Percentiles rank a stretch among this genome's conserved stretches.
phyloP scores from a whole-genome alignment of 1,140 invertebrate genomes.

The Halictus rubicundus region DNA sequence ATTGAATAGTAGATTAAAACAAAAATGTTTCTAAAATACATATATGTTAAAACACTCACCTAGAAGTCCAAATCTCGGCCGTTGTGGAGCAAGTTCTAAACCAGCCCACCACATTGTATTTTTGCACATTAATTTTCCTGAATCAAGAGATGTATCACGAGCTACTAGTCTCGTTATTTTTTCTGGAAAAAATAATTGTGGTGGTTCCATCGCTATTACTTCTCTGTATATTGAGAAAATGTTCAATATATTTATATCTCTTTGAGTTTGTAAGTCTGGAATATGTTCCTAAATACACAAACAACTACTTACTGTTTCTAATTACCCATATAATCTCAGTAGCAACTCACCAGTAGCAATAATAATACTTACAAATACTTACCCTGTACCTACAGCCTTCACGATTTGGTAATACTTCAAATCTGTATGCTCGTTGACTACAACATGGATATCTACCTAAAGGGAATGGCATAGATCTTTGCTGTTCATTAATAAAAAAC shows the following conservation, averaged over 20 bases:
- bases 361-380: conserved; percentile 38
- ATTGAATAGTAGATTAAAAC: conserved; percentile 4
- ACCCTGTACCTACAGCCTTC: conserved; percentile 77
- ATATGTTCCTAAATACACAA: conserved; percentile 82
- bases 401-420: conserved; percentile 84
- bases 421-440: conserved; percentile 89
- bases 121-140: conserved; percentile 81
- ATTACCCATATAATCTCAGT: background rate
- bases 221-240: conserved; percentile 82
- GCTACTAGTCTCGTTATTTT: conserved; percentile 84
- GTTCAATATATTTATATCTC: conserved; percentile 82
- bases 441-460: conserved; percentile 92
- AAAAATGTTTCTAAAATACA: background rate
- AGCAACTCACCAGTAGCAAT: background rate
- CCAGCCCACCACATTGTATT: conserved; percentile 88
- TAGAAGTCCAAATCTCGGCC: conserved; percentile 83
- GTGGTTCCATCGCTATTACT: conserved; percentile 83
- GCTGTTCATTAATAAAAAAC: conserved; percentile 87
- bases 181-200: conserved; percentile 85
- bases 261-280: conserved; percentile 80
- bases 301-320: background rate
- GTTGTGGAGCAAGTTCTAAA: conserved; percentile 83
- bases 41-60: conserved; percentile 67
- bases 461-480: conserved; percentile 82
- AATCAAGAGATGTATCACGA: conserved; percentile 78